Evolutionary conservation across 2,888 invertebrate species (phyloP).

Genomic region (Pseudococcus viburni): DNA sequence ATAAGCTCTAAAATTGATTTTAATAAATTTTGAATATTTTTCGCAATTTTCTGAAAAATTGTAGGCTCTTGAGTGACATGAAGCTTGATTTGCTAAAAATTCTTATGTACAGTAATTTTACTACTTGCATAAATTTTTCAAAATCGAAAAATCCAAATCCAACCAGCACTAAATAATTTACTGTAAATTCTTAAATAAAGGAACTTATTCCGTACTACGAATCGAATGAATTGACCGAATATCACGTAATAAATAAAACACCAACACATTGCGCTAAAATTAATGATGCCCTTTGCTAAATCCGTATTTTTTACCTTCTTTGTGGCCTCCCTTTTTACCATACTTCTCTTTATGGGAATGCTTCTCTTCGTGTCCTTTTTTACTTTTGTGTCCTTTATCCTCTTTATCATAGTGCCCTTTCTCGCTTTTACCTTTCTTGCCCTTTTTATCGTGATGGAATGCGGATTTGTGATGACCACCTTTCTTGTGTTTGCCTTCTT

Average conservation of each 20-base stretch:
- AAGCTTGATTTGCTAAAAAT: background rate
- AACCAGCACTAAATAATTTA: background rate
- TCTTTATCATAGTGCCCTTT: slow-evolving; percentile 88
- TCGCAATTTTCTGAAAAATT: no score
- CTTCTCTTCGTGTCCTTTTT: slow-evolving; percentile 84
- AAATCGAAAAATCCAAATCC: background rate
- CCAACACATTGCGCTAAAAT: slow-evolving; percentile 23
- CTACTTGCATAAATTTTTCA: background rate
- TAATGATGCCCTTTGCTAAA: slow-evolving; percentile 71
- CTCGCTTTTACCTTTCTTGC: slow-evolving; percentile 85
- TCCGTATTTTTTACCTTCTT: slow-evolving; percentile 82
- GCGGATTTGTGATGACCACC: slow-evolving; percentile 85
- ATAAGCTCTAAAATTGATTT: no score
- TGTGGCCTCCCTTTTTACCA: slow-evolving; percentile 84
- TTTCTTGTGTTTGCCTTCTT: slow-evolving; percentile 86
- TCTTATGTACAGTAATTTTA: background rate
- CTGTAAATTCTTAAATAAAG: slow-evolving; percentile 21
- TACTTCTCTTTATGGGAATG: slow-evolving; percentile 83
- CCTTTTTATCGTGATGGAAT: slow-evolving; percentile 84
- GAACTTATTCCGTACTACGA: slow-evolving; percentile 34
- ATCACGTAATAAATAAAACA: slow-evolving; percentile 42
- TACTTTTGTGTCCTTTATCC: slow-evolving; percentile 85
- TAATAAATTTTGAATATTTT: no score
- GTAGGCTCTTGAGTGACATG: no score
- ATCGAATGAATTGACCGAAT: slow-evolving; percentile 28